phyloP scores from a whole-genome alignment of 35 echinoderm and acorn worm genomes.

The Diadema setosum region DNA sequence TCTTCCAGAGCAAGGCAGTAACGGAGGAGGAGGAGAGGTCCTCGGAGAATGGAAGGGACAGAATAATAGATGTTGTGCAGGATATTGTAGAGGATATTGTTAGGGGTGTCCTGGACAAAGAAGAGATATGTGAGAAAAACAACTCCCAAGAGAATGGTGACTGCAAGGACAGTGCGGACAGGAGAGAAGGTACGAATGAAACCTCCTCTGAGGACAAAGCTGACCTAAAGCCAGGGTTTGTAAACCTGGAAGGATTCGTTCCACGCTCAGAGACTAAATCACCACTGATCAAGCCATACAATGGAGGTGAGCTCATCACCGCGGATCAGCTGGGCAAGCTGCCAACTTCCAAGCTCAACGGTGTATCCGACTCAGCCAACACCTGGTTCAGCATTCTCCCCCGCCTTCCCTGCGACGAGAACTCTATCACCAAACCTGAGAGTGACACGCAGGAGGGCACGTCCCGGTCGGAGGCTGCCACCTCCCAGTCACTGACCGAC shows the following conservation, averaged over 20 bases:
- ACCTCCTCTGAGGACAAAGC: neutral
- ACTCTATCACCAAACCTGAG: conserved; percentile 37
- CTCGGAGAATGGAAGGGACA: neutral
- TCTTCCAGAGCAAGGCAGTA: neutral
- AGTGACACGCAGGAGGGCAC: neutral
- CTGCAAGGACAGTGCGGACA: conserved; percentile 1
- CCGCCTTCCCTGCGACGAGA: conserved; percentile 82
- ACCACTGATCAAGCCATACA: neutral
- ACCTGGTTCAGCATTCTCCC: conserved; percentile 98
- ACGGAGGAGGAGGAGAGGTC: neutral
- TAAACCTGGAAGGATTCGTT: conserved; percentile 51
- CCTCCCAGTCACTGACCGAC: neutral
- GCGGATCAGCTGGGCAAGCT: conserved; percentile 11
- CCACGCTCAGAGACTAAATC: neutral
- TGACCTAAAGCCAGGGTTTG: conserved; percentile 29
- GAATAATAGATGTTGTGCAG: neutral
- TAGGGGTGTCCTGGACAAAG: neutral
- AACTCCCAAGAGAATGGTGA: neutral
- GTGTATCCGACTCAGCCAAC: conserved; percentile 34
- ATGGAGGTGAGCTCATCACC: conserved; percentile 33
- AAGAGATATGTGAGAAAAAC: neutral
- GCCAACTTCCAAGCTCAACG: conserved; percentile 68
- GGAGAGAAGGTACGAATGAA: neutral
- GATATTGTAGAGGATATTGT: neutral
- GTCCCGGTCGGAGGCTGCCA: neutral